These are phyloP conservation scores for Anadara kagoshimensis DNA, from an alignment of 1,140 invertebrate genomes.

Conservation along the genomic window DNA sequence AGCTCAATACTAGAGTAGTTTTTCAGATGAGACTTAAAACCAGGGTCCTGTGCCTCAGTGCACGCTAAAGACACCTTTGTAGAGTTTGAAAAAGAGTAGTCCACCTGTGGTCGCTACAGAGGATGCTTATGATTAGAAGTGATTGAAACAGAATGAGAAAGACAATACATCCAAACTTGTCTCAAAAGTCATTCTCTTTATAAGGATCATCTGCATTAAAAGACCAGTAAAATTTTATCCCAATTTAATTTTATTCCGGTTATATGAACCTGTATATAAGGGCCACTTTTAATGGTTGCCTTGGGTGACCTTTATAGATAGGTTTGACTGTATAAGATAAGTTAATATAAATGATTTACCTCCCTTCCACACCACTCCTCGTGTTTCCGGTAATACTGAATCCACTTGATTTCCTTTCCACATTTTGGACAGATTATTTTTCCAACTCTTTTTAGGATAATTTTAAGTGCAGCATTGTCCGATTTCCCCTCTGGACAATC, in stretches of 20 bases:
- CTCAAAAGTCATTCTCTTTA: not conserved
- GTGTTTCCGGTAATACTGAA: slow-evolving; percentile 46
- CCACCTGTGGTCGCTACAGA: no score
- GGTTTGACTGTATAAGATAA: not conserved
- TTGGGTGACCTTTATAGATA: not conserved
- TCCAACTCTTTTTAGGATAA: slow-evolving; percentile 37
- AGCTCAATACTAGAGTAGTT: not conserved
- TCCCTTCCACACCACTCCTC: slow-evolving; percentile 54
- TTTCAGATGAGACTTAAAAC: no score
- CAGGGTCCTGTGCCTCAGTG: no score
- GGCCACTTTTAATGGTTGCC: not conserved
- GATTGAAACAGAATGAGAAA: no score
- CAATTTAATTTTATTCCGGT: not conserved
- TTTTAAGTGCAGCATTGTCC: slow-evolving; percentile 27
- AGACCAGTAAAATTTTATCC: not conserved
- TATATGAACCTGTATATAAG: not conserved
- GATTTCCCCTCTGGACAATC: slow-evolving; percentile 47
- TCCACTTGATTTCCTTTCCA: slow-evolving; percentile 33
- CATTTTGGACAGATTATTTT: slow-evolving; percentile 42
- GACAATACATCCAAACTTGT: not conserved
- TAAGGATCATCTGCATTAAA: not conserved
- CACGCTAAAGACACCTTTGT: not conserved
- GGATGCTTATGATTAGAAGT: no score
- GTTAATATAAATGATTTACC: slow-evolving; percentile 22
- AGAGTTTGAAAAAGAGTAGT: no score